Evolutionary conservation across 2,113 vertebrate species (phyloP), one percentile per base, ranked within the genome.

Genomic region (Chionodraco myersi): DNA sequence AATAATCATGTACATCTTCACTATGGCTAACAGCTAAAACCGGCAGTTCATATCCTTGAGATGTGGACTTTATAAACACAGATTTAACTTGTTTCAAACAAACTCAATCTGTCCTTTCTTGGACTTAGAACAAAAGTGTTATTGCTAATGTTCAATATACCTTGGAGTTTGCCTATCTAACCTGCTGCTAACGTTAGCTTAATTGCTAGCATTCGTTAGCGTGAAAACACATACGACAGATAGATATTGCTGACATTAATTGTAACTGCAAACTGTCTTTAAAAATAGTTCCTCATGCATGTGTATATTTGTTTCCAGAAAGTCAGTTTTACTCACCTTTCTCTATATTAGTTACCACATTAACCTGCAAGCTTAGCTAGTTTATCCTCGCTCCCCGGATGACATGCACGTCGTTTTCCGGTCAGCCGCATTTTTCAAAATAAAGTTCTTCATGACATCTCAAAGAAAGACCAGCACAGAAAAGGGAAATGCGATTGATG

Each of bases 281-380:
- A 13, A 2, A 36, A 4, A 3, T 2, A 9, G 4, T 54, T 4
- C 44, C 2, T 57, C 7, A 8, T 30, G 13, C 1, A 1, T 48
- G 30, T 11, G 3, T 4, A 18, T 5, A 15, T 5, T 10, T 56
- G 6, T n/a, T 41, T 2, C 57, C 26, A 56, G 3, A 36, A 63
- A 44, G 12, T 7, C 6, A 21, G 2, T 7, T 70, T 59, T 45
- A 85, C 90, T 89, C 68, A 91, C 88, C 86, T 12, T 60, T 84
- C 14, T 64, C 2, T 75, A 18, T 63, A 10, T 62, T 57, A 34
- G 48, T 63, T 45, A 77, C 68, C 48, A 64, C 75, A 86, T 88
- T 5, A 86, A 89, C 10, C 68, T 79, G 57, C 1, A 62, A 64
- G 18, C 56, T 84, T 30, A 26, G 64, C 74, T 79, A 49, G 23